Conservation (phyloP, 2,797 vertebrate genomes). For the Arctocebus calabarensis region DNA sequence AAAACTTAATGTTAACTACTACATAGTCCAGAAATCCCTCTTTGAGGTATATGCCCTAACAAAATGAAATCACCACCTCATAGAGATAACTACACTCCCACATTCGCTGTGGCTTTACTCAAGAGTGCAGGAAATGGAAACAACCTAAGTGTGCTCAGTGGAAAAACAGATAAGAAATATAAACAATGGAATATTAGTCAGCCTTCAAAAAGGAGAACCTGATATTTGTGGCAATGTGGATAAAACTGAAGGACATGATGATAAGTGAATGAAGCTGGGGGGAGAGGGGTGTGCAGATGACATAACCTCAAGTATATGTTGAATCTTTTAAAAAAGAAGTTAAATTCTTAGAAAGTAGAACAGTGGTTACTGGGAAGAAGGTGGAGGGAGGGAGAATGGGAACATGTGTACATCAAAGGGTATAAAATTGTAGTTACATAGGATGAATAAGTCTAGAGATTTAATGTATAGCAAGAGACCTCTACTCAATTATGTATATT, state of each 20-base stretch:
- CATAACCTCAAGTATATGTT: not conserved
- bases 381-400: not conserved
- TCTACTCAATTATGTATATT: too few species aligned
- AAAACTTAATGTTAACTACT: not conserved
- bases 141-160: not conserved
- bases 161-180: not conserved
- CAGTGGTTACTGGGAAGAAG: not conserved
- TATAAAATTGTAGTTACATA: not conserved
- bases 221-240: not conserved
- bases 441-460: too few species aligned
- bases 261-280: not conserved
- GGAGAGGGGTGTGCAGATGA: too few species aligned
- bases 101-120: not conserved
- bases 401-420: not conserved
- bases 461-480: not conserved
- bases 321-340: not conserved
- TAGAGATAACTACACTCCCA: too few species aligned
- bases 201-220: not conserved
- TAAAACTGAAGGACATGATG: not conserved
- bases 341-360: not conserved
- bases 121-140: not conserved
- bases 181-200: not conserved
- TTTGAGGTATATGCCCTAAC: not conserved
- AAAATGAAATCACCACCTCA: not conserved
- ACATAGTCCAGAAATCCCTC: not conserved